Percentiles rank a stretch among this genome's conserved stretches.
Conservation (phyloP, 2,113 vertebrate species). For the Pao palembangensis region DNA sequence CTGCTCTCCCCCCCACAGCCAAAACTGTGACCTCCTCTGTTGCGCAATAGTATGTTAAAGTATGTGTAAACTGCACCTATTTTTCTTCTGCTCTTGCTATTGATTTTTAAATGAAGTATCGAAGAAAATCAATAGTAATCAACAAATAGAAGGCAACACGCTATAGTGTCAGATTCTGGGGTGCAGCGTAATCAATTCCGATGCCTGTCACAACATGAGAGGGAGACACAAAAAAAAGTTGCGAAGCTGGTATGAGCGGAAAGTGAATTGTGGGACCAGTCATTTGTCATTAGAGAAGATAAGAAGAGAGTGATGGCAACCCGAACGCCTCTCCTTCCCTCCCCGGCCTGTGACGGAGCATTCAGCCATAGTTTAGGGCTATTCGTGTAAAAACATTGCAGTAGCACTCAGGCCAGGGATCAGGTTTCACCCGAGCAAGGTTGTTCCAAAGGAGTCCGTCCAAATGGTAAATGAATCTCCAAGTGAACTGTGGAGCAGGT, state of each 20-base stretch:
- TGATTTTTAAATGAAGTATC: constrained; percentile 99
- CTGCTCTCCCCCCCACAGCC: constrained; percentile 65
- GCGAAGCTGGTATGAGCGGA: constrained; percentile 79
- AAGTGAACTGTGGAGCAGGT: constrained; percentile 70
- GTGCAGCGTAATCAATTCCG: constrained; percentile 85
- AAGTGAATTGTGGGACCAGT: constrained; percentile 77
- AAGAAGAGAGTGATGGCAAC: constrained; percentile 42
- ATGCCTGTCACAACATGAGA: constrained; percentile 84
- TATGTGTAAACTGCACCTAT: constrained; percentile 90
- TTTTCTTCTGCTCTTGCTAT: constrained; percentile 85
- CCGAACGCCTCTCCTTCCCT: constrained; percentile 10
- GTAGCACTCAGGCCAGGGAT: constrained; percentile 56
- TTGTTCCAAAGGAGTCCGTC: constrained; percentile 58
- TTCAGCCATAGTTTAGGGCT: constrained; percentile 40
- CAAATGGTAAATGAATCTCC: constrained; percentile 70
- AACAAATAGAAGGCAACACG: constrained; percentile 93
- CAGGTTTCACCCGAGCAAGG: constrained; percentile 46
- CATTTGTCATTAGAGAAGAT: constrained; percentile 74
- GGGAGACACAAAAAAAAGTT: constrained; percentile 68
- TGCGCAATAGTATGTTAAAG: constrained; percentile 86
- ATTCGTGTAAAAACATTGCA: constrained; percentile 64
- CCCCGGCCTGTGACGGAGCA: constrained; percentile 35
- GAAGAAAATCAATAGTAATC: constrained; percentile 99
- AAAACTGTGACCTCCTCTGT: constrained; percentile 78
- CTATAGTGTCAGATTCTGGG: constrained; percentile 84